Conservation (phyloP, 2,797 vertebrate species). For the Myotis daubentonii region DNA sequence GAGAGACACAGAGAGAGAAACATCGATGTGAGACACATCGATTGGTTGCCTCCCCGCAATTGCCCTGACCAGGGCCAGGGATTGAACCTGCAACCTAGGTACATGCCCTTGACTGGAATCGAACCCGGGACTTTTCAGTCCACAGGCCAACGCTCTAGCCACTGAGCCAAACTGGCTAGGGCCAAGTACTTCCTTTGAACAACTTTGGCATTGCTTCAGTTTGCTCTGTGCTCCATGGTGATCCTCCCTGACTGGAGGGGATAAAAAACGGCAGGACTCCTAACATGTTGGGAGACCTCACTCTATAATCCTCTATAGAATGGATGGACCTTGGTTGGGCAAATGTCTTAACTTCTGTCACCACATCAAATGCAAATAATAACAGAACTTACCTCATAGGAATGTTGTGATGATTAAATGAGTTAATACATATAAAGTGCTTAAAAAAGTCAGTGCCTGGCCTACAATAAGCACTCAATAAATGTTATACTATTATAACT, state of each 20-base stretch:
- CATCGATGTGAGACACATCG: no score
- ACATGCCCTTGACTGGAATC: no score
- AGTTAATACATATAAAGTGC: neutral
- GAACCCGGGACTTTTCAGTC: no score
- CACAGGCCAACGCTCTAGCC: no score
- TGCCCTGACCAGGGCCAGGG: no score
- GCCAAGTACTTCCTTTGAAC: no score
- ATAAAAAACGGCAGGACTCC: neutral
- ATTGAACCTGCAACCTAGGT: no score
- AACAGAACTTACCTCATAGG: neutral
- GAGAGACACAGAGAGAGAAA: no score
- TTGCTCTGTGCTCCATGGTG: neutral
- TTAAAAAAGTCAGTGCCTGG: constrained; percentile 21
- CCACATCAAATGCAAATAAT: neutral
- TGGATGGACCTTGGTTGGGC: neutral
- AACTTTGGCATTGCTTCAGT: neutral
- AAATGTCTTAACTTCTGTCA: constrained; percentile 38
- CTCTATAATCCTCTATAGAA: neutral
- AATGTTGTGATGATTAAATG: constrained; percentile 13
- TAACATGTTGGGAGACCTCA: neutral
- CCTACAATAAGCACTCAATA: neutral
- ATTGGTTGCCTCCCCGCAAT: no score
- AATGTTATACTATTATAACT: neutral
- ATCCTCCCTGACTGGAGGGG: neutral
- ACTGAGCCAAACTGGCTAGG: no score